Evolutionary conservation across 2,113 vertebrate genomes (phyloP).

Genomic region (Carettochelys insculpta): DNA sequence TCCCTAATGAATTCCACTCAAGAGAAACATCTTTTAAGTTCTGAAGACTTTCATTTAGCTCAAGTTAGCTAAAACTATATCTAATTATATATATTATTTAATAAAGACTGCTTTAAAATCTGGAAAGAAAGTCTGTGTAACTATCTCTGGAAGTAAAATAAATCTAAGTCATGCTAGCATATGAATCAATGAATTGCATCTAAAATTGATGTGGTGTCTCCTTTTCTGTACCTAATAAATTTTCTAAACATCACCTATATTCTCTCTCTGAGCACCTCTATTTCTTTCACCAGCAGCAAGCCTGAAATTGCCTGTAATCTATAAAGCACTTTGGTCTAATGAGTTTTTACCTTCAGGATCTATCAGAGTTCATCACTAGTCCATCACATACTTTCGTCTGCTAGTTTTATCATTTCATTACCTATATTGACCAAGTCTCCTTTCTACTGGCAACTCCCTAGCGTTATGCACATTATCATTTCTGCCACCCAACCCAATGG

Average conservation of each 20-base stretch:
- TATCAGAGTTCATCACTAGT: conserved; percentile 25
- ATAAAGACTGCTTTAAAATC: conserved; percentile 21
- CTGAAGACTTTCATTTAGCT: conserved; percentile 8
- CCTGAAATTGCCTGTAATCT: conserved; percentile 16
- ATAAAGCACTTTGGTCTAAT: conserved; percentile 19
- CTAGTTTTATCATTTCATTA: background rate
- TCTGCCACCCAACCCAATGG: background rate
- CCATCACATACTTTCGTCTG: background rate
- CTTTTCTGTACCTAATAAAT: conserved; percentile 29
- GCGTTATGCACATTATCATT: background rate
- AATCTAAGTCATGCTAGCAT: conserved; percentile 1
- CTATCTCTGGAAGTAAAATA: conserved; percentile 29
- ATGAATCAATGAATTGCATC: conserved; percentile 21
- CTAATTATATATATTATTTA: conserved; percentile 33
- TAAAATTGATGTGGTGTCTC: conserved; percentile 6
- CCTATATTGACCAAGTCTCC: background rate
- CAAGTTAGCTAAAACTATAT: conserved; percentile 34
- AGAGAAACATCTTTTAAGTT: conserved; percentile 17
- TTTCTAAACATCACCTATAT: conserved; percentile 13
- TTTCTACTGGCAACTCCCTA: background rate
- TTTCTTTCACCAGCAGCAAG: conserved; percentile 31
- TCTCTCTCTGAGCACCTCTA: background rate
- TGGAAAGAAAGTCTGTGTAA: conserved; percentile 32
- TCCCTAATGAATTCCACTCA: background rate
- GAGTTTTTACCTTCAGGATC: conserved; percentile 6